phyloP scores from a whole-genome alignment of 1,140 invertebrate species.

The Drosophila neocordata region DNA sequence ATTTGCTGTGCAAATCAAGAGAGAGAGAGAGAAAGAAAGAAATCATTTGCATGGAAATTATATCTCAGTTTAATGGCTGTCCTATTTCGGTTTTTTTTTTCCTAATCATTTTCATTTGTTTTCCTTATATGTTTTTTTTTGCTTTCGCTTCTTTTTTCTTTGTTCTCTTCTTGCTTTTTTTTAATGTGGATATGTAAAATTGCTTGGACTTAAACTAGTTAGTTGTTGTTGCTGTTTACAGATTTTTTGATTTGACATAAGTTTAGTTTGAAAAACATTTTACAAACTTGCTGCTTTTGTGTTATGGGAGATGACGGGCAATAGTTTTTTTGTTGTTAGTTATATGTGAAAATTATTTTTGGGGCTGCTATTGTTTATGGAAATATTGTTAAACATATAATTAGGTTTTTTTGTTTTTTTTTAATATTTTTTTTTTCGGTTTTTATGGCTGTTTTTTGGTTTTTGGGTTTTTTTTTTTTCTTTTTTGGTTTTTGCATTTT shows the following conservation, averaged over 20 bases:
- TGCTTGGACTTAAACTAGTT: constrained; percentile 63
- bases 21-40: not conserved
- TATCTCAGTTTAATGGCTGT: constrained; percentile 57
- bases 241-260: constrained; percentile 40
- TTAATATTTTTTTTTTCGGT: constrained; percentile 8
- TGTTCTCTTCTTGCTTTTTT: constrained; percentile 27
- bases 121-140: constrained; percentile 19
- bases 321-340: constrained; percentile 2
- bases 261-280: constrained; percentile 44
- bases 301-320: not conserved
- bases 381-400: constrained; percentile 63
- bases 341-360: constrained; percentile 40
- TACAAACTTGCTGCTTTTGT: constrained; percentile 39
- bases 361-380: constrained; percentile 19
- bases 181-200: constrained; percentile 72
- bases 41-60: constrained; percentile 33
- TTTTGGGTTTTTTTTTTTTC: constrained; percentile 15
- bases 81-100: constrained; percentile 28
- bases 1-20: constrained; percentile 20
- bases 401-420: constrained; percentile 53
- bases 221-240: constrained; percentile 46
- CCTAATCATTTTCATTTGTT: not conserved
- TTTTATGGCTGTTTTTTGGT: constrained; percentile 2
- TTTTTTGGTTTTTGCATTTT: constrained; percentile 28
- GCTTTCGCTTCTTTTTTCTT: constrained; percentile 9